These are phyloP conservation scores for Vidua macroura DNA, from an alignment of 2,113 vertebrate species.

Conservation along the genomic window DNA sequence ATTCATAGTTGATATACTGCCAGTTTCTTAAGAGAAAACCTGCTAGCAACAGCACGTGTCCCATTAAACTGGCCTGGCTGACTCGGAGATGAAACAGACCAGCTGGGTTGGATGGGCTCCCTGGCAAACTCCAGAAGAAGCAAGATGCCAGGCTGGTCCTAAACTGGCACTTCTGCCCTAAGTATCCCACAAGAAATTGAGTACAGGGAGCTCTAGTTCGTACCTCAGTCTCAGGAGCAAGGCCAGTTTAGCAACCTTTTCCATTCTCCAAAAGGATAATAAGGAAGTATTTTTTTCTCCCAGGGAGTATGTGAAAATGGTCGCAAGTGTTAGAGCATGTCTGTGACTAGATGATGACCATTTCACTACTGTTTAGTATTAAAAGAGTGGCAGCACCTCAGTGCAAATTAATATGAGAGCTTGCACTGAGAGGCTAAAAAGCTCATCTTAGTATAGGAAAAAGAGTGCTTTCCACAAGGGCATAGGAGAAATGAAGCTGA, in stretches of 20 bases:
- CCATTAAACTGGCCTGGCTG: background rate
- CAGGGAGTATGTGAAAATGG: background rate
- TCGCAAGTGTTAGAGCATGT: background rate
- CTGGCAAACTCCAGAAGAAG: background rate
- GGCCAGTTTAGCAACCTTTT: background rate
- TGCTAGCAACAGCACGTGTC: background rate
- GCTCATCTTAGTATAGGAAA: background rate
- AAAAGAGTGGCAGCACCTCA: background rate
- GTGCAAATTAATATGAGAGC: background rate
- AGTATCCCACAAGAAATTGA: background rate
- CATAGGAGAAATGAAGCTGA: background rate
- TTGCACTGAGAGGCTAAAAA: background rate
- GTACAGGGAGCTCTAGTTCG: accelerated
- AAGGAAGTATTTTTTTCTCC: background rate
- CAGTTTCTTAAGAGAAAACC: background rate
- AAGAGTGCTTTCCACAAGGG: background rate
- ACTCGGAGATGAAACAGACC: background rate
- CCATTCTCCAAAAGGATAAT: background rate
- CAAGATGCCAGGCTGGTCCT: background rate
- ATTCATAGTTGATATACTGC: background rate
- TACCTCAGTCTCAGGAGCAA: background rate
- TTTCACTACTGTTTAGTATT: background rate
- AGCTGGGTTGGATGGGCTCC: background rate
- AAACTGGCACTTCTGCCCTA: background rate
- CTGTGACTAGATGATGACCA: background rate